These are phyloP conservation scores for Tyrophagus putrescentiae DNA, from an alignment of 1,140 invertebrate genomes.

Conservation along the genomic window DNA sequence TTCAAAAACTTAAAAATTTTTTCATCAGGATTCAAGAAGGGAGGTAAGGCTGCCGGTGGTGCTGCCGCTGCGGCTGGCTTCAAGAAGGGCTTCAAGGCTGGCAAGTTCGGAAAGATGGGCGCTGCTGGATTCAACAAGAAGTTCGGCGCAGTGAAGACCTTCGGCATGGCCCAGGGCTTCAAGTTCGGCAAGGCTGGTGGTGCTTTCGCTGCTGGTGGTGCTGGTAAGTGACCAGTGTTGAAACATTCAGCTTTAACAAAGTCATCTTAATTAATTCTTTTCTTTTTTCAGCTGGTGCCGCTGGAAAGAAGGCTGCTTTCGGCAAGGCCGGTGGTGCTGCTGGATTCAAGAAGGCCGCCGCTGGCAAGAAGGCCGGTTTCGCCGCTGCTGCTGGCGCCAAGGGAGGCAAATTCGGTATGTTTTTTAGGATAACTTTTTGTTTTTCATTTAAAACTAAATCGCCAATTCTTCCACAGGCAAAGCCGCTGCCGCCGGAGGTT, in stretches of 20 bases:
- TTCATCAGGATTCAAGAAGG: neutral
- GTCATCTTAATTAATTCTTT: neutral
- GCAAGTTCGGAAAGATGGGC: conserved; percentile 17
- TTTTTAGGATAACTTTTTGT: no score
- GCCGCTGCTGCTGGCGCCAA: conserved; percentile 16
- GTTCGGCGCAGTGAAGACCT: conserved; percentile 18
- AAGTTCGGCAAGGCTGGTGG: conserved; percentile 19
- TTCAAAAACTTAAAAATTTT: neutral
- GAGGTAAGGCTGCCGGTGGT: conserved; percentile 12
- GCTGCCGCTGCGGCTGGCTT: conserved; percentile 16
- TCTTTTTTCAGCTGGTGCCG: neutral
- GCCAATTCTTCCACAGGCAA: no score
- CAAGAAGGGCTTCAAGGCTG: conserved; percentile 19
- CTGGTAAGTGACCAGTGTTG: no score
- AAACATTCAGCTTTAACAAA: no score
- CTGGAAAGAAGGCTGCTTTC: conserved; percentile 8
- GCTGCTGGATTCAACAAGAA: conserved; percentile 19
- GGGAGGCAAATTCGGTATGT: conserved; percentile 6
- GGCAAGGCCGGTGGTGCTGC: conserved; percentile 9
- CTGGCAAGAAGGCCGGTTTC: conserved; percentile 11
- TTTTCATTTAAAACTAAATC: no score
- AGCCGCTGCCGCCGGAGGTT: conserved; percentile 16
- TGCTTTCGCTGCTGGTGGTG: conserved; percentile 18
- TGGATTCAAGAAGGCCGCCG: conserved; percentile 15
- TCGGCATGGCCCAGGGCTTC: conserved; percentile 18